Evolutionary conservation across 2,113 vertebrate genomes (phyloP), one percentile per base, ranked within the genome.

Genomic region (Leucosticte australis): DNA sequence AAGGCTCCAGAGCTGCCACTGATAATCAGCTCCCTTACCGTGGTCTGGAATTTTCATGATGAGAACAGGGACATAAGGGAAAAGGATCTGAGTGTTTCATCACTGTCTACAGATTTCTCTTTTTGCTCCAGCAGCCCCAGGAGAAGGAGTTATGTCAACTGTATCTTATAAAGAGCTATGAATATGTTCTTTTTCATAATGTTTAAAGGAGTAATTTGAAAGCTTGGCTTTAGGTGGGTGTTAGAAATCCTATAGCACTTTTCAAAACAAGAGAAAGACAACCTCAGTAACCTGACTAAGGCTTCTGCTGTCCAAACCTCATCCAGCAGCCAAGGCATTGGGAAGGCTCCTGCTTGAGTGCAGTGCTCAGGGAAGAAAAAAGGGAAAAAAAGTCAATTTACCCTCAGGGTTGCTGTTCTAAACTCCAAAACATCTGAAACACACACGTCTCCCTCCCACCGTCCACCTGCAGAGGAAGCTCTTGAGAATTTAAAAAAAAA

Each of bases 231-330:
- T 84, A 89, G 80, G 77, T 87, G 53, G 62, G 91, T 93, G 96
- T 97, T 94, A 94, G 92, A 96, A 96, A 96, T 92, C 77, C 87
- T 93, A 87, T 90, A 95, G 80, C 60, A 68, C 90, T 95, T 93
- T 39, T 96, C 89, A 93, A 96, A 96, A 94, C 77, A 94, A 94
- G 89, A 87, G 53, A 95, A 93, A 84, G 90, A 96, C 93, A 96
- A 83, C 90, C 70, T 93, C 87, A 73, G 88, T 92, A 97, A 95
- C 85, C 77, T 89, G 85, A 94, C 88, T 90, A 90, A 91, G 71
- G 39, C 69, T 87, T 90, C 83, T 88, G 65, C 94, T 94, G 76
- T 90, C 92, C 91, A 89, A 92, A 89, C 3, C 18, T 80, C 27
- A 4, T 83, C 71, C 83, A 78, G 90, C 86, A 93, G 92, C 94